These are phyloP conservation scores for Corvus cornix DNA, from an alignment of 2,113 vertebrate genomes.

Conservation along the genomic window DNA sequence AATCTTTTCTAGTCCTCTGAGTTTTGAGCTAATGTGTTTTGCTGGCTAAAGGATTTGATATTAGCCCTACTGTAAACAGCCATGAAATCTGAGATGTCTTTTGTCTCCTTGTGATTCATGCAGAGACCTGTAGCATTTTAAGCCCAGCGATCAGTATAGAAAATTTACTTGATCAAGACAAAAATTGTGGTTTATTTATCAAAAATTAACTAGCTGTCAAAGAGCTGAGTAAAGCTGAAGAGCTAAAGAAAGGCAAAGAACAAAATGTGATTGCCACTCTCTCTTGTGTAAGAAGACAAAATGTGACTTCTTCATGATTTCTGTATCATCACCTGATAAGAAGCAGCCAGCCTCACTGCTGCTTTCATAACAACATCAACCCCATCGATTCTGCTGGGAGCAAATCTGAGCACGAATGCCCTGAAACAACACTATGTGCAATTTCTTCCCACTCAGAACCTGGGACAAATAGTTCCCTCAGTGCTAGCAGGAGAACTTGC, in stretches of 20 bases:
- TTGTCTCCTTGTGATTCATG: not conserved
- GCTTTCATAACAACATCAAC: not conserved
- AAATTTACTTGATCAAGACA: not conserved
- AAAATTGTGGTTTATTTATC: not conserved
- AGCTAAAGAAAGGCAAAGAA: not conserved
- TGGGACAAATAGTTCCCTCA: not conserved
- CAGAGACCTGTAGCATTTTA: not conserved
- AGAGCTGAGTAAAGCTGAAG: not conserved
- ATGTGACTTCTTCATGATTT: not conserved
- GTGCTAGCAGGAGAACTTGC: not conserved
- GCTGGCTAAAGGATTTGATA: slow-evolving; percentile 22
- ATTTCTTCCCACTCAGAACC: not conserved
- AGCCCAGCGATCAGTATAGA: not conserved
- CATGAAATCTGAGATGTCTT: slow-evolving; percentile 26
- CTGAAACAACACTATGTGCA: not conserved
- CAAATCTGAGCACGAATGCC: not conserved
- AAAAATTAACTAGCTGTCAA: not conserved
- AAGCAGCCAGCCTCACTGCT: not conserved
- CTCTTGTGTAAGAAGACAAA: not conserved
- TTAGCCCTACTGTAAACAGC: not conserved
- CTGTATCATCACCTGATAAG: not conserved
- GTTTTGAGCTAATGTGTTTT: slow-evolving; percentile 40
- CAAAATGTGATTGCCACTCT: not conserved
- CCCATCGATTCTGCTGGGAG: not conserved
- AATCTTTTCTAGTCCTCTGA: slow-evolving; percentile 42